Percentiles rank a stretch among this genome's conserved stretches.
Evolutionary conservation across 53 echinoderm and acorn worm genomes (phyloP).

Genomic region (Arbacia lixula): DNA sequence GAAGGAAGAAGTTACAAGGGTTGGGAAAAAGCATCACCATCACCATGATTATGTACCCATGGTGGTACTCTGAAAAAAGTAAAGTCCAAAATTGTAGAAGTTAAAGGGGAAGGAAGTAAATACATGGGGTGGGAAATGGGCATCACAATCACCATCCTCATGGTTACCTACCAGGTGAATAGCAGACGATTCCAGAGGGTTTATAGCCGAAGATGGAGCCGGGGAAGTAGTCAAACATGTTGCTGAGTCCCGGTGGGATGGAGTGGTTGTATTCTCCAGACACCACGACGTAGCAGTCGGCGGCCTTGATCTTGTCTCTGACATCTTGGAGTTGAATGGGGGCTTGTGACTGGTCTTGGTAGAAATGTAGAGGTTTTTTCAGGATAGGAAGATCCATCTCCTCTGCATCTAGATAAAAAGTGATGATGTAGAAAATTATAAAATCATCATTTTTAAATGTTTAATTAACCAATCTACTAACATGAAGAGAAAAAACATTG

Average conservation of each 20-base stretch:
- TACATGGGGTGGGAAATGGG: neutral
- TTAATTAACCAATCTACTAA: no score
- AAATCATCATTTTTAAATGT: no score
- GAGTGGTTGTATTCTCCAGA: slow-evolving; percentile 97
- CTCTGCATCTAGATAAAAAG: slow-evolving; percentile 69
- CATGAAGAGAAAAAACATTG: no score
- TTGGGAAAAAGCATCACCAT: no score
- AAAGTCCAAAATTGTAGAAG: no score
- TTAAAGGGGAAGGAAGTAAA: no score
- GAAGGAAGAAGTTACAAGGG: no score
- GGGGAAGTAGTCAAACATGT: slow-evolving; percentile 92
- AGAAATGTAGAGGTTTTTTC: slow-evolving; percentile 83
- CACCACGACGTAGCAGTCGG: slow-evolving; percentile 88
- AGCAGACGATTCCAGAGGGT: slow-evolving; percentile 96
- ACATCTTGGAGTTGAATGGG: slow-evolving; percentile 63
- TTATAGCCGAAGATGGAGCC: slow-evolving; percentile 80
- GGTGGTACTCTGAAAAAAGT: no score
- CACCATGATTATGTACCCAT: no score
- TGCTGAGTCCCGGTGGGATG: slow-evolving; percentile 89
- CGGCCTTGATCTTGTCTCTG: slow-evolving; percentile 69
- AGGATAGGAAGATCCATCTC: slow-evolving; percentile 76
- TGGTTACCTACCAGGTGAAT: slow-evolving; percentile 81
- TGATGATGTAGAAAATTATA: no score
- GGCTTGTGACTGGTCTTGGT: slow-evolving; percentile 63
- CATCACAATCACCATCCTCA: no score